Base-by-base conservation (phyloP, 2,113 vertebrate species). In the Semicossyphus pulcher region DNA sequence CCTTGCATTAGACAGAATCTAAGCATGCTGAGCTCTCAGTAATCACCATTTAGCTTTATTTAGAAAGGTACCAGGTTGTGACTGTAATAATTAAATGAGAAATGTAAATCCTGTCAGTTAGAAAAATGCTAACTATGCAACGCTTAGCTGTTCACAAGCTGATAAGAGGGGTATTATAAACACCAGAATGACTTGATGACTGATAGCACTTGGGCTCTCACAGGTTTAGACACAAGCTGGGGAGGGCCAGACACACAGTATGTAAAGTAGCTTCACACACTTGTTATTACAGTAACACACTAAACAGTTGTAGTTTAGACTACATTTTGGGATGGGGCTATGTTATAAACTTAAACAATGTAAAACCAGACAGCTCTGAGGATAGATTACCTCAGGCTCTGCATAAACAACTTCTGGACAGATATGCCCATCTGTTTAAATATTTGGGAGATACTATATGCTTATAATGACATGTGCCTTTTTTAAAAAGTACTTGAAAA, bases 331-430 rank as follows among this genome's bases (percentile, higher is more conserved):
- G 41, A 48, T 12, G 36, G 31, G 26, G 16, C 25, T 49, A 21
- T 70, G 51, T 42, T 44, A 62, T 25, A 68, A 70, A 65, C 45
- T 11, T 29, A 23, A 59, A 54, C 21, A 54, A 56, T 45, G 64
- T 72, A 39, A 14, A 16, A 20, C 56, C 14, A 61, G 42, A 54
- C n/a, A 21, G 10, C 12, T 52, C 10, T 32, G 49, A 70, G 66
- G 53, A 52, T n/a, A 78, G 26, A 76, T 59, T 68, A n/a, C n/a
- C n/a, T n/a, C n/a, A n/a, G n/a, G n/a, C n/a, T 62, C 49, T 7
- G 28, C 34, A 32, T 53, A 41, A 81, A 54, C 14, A 31, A 23
- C 9, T 44, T 53, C 32, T 62, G 15, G 0, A 45, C 10, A 71
- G 2, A 37, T 48, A 45, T 11, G 31, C 36, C 18, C 2, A 5